phyloP scores from a whole-genome alignment of 2,797 vertebrate genomes.

The Ara ararauna region DNA sequence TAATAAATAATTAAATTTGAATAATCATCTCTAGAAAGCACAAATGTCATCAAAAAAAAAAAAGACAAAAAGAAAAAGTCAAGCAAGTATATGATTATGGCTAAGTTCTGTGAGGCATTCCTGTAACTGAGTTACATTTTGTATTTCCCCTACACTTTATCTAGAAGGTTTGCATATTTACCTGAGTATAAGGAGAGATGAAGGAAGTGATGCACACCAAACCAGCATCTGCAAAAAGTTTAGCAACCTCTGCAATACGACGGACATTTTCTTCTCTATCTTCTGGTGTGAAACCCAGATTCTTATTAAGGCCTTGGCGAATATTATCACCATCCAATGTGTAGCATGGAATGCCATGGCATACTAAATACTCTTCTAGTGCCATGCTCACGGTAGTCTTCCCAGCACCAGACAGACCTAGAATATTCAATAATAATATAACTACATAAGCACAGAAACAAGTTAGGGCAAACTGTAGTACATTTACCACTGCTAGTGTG shows the following conservation, averaged over 20 bases:
- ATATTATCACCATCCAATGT: conserved; percentile 98
- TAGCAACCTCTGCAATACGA: conserved; percentile 95
- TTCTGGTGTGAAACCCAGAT: conserved; percentile 94
- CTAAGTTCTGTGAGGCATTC: not conserved
- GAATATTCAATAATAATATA: not conserved
- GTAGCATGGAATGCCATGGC: conserved; percentile 97
- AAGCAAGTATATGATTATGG: not conserved
- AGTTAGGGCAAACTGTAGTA: not conserved
- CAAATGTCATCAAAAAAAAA: not conserved
- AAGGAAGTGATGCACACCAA: conserved; percentile 97
- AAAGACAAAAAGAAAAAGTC: not conserved
- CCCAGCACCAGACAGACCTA: conserved; percentile 96
- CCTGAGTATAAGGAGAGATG: conserved; percentile 95
- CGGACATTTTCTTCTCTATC: conserved; percentile 97
- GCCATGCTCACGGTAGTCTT: conserved; percentile 99
- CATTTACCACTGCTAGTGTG: not conserved
- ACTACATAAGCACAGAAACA: not conserved
- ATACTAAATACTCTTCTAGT: conserved; percentile 96
- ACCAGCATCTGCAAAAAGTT: conserved; percentile 96
- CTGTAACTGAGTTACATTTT: not conserved
- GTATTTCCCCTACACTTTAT: not conserved
- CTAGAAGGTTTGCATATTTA: conserved; percentile 63
- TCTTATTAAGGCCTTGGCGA: conserved; percentile 97
- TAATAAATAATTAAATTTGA: not conserved
- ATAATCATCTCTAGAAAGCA: not conserved